Evolutionary conservation across 2,113 vertebrate genomes (phyloP).

Genomic region (Charadrius vociferus): DNA sequence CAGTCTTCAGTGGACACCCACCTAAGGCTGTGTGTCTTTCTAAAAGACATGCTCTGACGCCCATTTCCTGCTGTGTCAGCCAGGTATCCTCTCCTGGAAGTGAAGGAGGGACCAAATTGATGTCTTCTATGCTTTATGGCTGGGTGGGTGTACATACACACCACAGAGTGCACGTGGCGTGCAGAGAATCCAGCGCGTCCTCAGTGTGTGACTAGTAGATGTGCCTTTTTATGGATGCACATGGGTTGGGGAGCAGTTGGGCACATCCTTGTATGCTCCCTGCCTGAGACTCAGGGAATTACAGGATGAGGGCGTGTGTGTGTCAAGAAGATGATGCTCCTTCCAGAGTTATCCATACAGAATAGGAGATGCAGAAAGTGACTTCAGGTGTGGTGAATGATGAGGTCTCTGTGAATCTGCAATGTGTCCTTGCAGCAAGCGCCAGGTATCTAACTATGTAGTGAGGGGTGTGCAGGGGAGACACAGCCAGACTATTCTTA

Average conservation of each 20-base stretch:
- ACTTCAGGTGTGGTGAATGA: not conserved
- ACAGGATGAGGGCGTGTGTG: too few relatives aligned
- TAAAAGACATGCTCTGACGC: too few relatives aligned
- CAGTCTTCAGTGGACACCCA: not conserved
- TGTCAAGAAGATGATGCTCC: not conserved
- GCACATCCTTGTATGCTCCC: not conserved
- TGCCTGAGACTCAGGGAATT: not conserved
- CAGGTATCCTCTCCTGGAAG: not conserved
- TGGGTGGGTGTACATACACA: too few relatives aligned
- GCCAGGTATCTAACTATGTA: not conserved
- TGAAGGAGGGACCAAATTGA: accelerated
- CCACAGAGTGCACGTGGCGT: too few relatives aligned
- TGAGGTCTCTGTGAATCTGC: not conserved
- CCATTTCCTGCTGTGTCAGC: not conserved
- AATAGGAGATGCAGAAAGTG: not conserved
- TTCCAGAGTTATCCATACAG: not conserved
- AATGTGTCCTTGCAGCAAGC: not conserved
- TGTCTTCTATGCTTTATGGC: not conserved
- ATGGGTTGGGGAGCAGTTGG: not conserved
- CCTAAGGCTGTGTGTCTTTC: not conserved
- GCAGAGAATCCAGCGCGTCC: not conserved
- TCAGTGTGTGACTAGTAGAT: not conserved
- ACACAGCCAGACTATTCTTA: not conserved
- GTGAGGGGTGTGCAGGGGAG: not conserved
- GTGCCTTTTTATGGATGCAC: not conserved